Evolutionary conservation across 2,888 invertebrate species (phyloP).

Genomic region (Elmis aenea): DNA sequence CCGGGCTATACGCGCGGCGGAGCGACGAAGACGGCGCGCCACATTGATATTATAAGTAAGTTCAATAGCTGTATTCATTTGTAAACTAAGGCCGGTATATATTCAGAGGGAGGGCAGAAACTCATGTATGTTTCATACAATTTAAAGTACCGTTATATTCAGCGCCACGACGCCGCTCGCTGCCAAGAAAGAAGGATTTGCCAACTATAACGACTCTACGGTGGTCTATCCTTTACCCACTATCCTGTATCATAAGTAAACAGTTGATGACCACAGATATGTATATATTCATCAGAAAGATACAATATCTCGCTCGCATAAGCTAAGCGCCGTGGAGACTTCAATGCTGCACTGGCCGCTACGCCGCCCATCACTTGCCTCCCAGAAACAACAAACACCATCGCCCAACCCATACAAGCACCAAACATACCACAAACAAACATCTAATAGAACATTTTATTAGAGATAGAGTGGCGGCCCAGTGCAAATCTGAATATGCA

Average conservation of each 20-base stretch:
- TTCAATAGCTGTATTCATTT: conserved; percentile 69
- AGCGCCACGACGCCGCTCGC: conserved; percentile 35
- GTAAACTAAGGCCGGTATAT: conserved; percentile 56
- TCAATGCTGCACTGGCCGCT: conserved; percentile 28
- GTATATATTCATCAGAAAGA: conserved; percentile 25
- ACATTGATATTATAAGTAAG: conserved; percentile 68
- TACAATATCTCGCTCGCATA: conserved; percentile 16
- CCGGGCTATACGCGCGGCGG: conserved; percentile 30
- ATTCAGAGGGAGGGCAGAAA: conserved; percentile 47
- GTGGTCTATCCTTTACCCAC: conserved; percentile 19
- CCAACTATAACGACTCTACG: conserved; percentile 27
- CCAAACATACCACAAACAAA: no score
- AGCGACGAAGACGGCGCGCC: conserved; percentile 43
- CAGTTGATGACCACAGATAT: conserved; percentile 25
- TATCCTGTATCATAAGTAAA: conserved; percentile 26
- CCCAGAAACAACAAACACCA: no score
- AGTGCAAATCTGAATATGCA: conserved; percentile 37
- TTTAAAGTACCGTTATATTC: conserved; percentile 51
- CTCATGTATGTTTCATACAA: conserved; percentile 58
- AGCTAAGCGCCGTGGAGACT: conserved; percentile 27
- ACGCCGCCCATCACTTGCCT: no score
- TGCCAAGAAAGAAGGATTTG: conserved; percentile 36
- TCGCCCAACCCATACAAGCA: no score
- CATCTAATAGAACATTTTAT: conserved; percentile 18
- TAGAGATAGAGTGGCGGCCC: conserved; percentile 19